A percentile compares a stretch with the other conserved stretches of the same genome.
Evolutionary conservation across 2,113 vertebrate species (phyloP).

Genomic region (Bettongia penicillata): DNA sequence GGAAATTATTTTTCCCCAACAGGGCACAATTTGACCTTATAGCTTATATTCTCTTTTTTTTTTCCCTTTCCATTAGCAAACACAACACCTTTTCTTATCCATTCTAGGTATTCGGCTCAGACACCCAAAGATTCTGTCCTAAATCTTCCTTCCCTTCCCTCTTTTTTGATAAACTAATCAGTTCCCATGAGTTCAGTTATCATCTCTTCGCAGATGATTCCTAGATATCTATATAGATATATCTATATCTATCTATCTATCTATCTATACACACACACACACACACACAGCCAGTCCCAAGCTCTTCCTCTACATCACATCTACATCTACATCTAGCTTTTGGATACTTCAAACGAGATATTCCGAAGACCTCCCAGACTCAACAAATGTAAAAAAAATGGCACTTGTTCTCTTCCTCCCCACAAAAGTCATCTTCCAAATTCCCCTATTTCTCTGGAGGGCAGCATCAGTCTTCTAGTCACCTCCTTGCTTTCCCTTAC

Average conservation of each 20-base stretch:
- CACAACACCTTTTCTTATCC: not conserved
- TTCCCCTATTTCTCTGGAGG: not conserved
- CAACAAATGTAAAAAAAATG: not conserved
- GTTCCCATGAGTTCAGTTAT: not conserved
- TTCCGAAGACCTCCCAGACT: not conserved
- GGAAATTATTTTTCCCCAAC: not conserved
- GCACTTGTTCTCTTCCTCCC: not conserved
- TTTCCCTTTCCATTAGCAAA: not conserved
- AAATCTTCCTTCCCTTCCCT: not conserved
- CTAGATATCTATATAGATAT: not conserved
- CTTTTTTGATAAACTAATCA: not conserved
- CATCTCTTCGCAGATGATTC: not conserved
- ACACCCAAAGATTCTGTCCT: not conserved
- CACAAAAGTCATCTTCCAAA: not conserved
- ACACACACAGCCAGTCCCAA: not conserved
- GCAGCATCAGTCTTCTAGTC: not conserved
- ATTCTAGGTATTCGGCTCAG: not conserved
- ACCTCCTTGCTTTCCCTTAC: not conserved
- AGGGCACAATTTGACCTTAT: not conserved
- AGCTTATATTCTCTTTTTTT: not conserved
- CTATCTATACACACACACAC: no score
- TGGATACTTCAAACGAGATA: not conserved
- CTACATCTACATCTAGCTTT: no score
- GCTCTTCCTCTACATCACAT: not conserved
- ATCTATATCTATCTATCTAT: no score